Evolutionary conservation across 2,113 vertebrate species (phyloP), one percentile per base, ranked within the genome.

Genomic region (Irena cyanogastra): DNA sequence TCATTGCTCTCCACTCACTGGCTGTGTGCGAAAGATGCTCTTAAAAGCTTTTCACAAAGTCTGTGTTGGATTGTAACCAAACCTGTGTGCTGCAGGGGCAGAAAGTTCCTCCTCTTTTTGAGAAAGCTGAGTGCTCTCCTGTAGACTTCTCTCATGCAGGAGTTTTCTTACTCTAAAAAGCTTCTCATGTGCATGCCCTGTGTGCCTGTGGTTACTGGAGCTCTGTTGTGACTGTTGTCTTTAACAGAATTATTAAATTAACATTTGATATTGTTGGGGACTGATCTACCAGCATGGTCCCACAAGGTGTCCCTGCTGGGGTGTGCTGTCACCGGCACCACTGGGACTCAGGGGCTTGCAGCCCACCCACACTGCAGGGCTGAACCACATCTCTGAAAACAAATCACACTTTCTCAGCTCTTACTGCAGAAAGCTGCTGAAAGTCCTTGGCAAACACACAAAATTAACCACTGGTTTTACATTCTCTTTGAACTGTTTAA

Each of bases 241-340:
- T 64, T 23, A 41, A 26, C 7, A 1, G 1, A 5, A 37, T 53
- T 16, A 19, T 30, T 37, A 37, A 70, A 19, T n/a, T 3, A 41
- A 5, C 6, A 1, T 31, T 59, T 66, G 26, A 14, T 13, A 0
- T 9, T 27, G 28, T 0, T 57, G 54, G 23, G 64, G 61, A 4
- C 41, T 21, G 47, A 6, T 26, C 6, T n/a, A 1, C 5, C 49
- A 56, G 57, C 0, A 0, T 27, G 90, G 45, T 47, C 33, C 5
- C 64, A 21, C 35, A 5, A n/a, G 87, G 47, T 63, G 69, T 31
- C 61, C 0, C 2, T 45, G 77, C 54, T n/a, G 68, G 76, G 57
- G 1, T 21, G 54, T 59, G 69, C 49, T 85, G 47, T 61, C 10
- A 2, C 35, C 78, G 74, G 26, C 45, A 18, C 39, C 42, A 2